Conservation (phyloP, 2,113 vertebrate species). For the Castor canadensis region DNA sequence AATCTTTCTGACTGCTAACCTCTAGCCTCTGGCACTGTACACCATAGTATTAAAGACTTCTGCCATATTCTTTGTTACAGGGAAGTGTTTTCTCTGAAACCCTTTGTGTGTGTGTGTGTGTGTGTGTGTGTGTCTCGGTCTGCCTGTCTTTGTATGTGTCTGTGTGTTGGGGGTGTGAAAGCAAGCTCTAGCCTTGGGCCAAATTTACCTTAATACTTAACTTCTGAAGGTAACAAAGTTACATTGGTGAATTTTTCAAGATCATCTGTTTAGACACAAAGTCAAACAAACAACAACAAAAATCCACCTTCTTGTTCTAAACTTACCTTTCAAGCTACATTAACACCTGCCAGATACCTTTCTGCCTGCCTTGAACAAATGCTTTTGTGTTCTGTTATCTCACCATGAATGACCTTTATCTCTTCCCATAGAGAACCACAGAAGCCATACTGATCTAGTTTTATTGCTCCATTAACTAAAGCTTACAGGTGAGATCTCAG, state of each 20-base stretch:
- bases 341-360: not conserved
- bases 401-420: not conserved
- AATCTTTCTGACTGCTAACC: not conserved
- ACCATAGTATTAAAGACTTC: not conserved
- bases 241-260: not conserved
- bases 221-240: not conserved
- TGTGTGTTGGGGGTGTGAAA: no score
- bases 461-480: not conserved
- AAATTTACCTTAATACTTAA: not conserved
- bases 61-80: not conserved
- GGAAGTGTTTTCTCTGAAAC: not conserved
- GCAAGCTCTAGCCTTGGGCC: not conserved
- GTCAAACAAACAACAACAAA: constrained; percentile 2
- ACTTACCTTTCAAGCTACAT: not conserved
- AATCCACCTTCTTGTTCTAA: not conserved
- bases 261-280: not conserved
- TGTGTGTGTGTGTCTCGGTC: no score
- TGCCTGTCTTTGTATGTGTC: no score
- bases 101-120: no score
- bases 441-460: not conserved
- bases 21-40: not conserved
- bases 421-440: not conserved
- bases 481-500: not conserved
- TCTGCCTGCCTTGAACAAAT: not conserved
- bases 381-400: not conserved